Evolutionary conservation across 2,113 vertebrate species (phyloP), one percentile per base, ranked within the genome.

Genomic region (Mionectes macconnelli): DNA sequence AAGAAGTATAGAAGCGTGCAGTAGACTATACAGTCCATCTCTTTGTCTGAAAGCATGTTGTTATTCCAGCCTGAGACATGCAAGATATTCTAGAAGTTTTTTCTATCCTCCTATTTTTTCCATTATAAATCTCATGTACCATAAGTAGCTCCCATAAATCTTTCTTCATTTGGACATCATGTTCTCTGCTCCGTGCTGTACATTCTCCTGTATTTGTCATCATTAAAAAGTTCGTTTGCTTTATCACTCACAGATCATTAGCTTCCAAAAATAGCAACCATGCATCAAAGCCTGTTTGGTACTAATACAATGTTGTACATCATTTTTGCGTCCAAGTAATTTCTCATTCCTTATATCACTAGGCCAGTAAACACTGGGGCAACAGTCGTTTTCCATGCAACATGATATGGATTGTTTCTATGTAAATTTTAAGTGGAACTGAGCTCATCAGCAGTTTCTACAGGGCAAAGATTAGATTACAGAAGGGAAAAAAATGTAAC

Each of bases 401-500:
- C 28, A 2, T 35, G 76, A 84, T 84, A 72, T 6, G 66, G 73
- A 73, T 93, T 91, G 84, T 31, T 90, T 97, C 72, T 64, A 91
- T 94, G 87, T 76, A 94, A 88, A 94, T 95, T 92, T 89, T 59
- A 44, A 95, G 62, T 88, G 77, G 90, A 83, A 88, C 80, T 8
- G 27, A 85, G 62, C 60, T 94, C 95, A 91, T 96, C 94, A 95
- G 96, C 93, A 94, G 76, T 96, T 96, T 95, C 57, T 81, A 50
- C 39, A 53, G 92, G 92, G 77, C 92, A 96, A 95, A 95, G 94
- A 96, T 97, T 94, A 97, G 90, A 87, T 96, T 96, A 91, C 74
- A 35, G 63, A 62, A 74, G 69, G 49, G 18, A 82, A 90, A 42
- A 89, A 96, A 92, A 92, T 2, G 56, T 84, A 40, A 57, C 66